Evolutionary conservation across 2,797 vertebrate species (phyloP), one percentile per base, ranked within the genome.

Genomic region (Setipinna tenuifilis): DNA sequence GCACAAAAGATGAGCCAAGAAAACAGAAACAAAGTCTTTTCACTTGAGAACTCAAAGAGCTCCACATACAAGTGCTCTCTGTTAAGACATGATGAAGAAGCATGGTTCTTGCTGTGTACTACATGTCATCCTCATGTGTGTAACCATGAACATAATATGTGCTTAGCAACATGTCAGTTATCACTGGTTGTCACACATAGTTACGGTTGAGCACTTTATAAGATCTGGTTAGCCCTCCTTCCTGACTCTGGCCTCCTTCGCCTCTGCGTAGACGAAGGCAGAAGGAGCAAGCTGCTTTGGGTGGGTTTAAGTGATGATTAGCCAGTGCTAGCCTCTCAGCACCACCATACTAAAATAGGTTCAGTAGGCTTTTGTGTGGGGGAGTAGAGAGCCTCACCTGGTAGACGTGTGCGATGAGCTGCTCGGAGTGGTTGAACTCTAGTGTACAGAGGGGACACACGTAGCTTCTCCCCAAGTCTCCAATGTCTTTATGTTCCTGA

Each of bases 381-480:
- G 19, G 58, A 48, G 46, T 17, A 1, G 59, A 7, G 21, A 81
- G 48, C 3, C 82, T 93, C 94, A 99, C 98, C 98, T 99, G 98
- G 91, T 99, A 99, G 41, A 99, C 97, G 0, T 99, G 98, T 75
- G 97, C 95, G 85, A 99, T 97, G 86, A 99, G 97, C 87, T 98
- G 97, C 90, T 98, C 97, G 14, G 97, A 96, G 93, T 95, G 96
- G 90, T 95, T 96, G 92, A 98, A 99, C 87, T 98, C 97, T 92
- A 98, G 92, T 83, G 97, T 96, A 93, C 98, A 99, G 68, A 99
- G 96, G 44, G 98, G 97, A 88, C 98, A 99, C 35, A 95, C 92
- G 87, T 96, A 98, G 93, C 83, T 93, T 90, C 78, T 89, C 87
- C 91, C 82, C 88, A 93, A 90, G 83, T 95, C 95, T 2, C 87